Conservation (phyloP, 2,888 invertebrate species). For the Himalopsyche anomala region DNA sequence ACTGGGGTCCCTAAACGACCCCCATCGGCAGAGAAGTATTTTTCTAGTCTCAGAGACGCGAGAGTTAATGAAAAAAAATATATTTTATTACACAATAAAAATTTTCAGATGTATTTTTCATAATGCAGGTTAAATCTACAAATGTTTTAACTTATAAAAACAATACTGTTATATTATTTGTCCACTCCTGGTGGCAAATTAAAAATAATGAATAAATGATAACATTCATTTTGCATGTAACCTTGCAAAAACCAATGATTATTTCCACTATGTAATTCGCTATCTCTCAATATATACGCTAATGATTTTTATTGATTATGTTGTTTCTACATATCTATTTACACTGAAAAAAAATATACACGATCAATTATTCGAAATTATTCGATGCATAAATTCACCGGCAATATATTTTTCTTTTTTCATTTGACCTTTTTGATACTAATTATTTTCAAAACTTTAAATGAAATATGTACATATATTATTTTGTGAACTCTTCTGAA, state of each 20-base stretch:
- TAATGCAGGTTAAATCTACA: too few relatives aligned
- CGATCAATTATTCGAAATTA: neutral
- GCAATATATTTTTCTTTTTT: neutral
- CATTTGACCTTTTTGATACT: too few relatives aligned
- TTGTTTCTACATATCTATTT: slow-evolving; percentile 4
- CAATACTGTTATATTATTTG: neutral
- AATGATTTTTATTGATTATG: slow-evolving; percentile 29
- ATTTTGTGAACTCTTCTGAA: too few relatives aligned
- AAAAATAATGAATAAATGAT: slow-evolving; percentile 13
- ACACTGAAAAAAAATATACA: neutral
- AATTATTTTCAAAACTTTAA: too few relatives aligned
- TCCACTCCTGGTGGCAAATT: neutral
- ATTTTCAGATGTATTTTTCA: too few relatives aligned
- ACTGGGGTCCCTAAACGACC: too few relatives aligned
- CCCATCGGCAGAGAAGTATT: too few relatives aligned
- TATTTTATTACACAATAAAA: too few relatives aligned
- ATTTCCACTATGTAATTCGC: slow-evolving; percentile 7
- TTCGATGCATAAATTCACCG: neutral
- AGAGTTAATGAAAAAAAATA: too few relatives aligned
- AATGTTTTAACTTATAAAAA: too few relatives aligned
- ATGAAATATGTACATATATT: too few relatives aligned
- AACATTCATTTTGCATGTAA: slow-evolving; percentile 5
- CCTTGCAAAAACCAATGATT: slow-evolving; percentile 33
- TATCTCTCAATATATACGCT: neutral
- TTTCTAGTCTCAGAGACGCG: too few relatives aligned